A percentile compares a stretch with the other conserved stretches of the same genome.
These are phyloP conservation scores for Drosophila triauraria DNA, from an alignment of 1,140 invertebrate genomes.

Conservation along the genomic window DNA sequence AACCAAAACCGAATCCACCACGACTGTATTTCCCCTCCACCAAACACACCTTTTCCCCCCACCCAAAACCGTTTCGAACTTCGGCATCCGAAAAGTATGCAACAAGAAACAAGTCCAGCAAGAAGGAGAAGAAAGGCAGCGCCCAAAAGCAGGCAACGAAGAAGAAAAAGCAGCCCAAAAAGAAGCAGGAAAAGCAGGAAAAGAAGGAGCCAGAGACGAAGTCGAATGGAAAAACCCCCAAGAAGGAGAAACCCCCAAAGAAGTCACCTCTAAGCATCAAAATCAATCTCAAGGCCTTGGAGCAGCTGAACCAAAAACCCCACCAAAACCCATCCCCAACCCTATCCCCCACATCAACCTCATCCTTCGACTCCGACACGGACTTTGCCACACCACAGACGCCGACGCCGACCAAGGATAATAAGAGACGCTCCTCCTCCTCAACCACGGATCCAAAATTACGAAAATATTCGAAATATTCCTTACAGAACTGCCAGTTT, in stretches of 20 bases:
- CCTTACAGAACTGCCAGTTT: slow-evolving; percentile 97
- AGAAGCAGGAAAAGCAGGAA: slow-evolving; percentile 6
- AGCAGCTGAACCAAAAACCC: slow-evolving; percentile 17
- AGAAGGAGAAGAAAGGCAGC: slow-evolving; percentile 49
- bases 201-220: slow-evolving; percentile 28
- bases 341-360: slow-evolving; percentile 1
- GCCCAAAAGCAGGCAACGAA: slow-evolving; percentile 64
- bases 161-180: slow-evolving; percentile 38
- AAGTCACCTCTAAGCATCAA: slow-evolving; percentile 55
- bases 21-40: slow-evolving; percentile 20
- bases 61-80: slow-evolving; percentile 36
- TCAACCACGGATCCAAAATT: slow-evolving; percentile 77
- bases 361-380: slow-evolving; percentile 38
- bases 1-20: slow-evolving; percentile 29
- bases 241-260: slow-evolving; percentile 2
- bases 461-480: slow-evolving; percentile 80
- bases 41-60: neutral
- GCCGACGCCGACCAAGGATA: slow-evolving; percentile 21
- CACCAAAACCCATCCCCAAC: slow-evolving; percentile 7
- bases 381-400: slow-evolving; percentile 35
- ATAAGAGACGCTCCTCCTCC: slow-evolving; percentile 59
- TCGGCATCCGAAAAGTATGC: slow-evolving; percentile 65
- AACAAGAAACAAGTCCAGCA: slow-evolving; percentile 65
- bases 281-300: slow-evolving; percentile 68
- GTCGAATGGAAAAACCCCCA: slow-evolving; percentile 26